Base-by-base conservation (phyloP, 2,888 invertebrate genomes). In the Pachycephus smyrnensis region DNA sequence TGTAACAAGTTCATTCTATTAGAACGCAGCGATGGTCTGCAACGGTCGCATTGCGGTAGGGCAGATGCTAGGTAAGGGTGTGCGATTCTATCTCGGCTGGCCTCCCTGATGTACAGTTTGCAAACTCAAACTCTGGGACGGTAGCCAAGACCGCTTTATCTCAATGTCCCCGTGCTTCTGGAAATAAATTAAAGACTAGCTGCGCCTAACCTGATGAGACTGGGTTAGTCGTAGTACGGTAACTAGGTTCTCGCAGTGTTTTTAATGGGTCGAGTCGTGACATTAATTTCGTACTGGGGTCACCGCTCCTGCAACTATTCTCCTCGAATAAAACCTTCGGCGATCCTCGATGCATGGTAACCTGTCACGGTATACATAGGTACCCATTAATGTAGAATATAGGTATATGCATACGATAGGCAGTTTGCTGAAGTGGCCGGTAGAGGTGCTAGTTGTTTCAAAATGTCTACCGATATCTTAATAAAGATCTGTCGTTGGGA, bases 101-200 rank as follows among this genome's bases (percentile, higher is more conserved):
- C 71, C 71, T 83, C 84, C 79, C 80, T 77, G 76, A 84, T 80
- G 76, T 82, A 81, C 77, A 85, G 82, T 85, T 85, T 82, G 83
- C 80, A 81, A 87, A 87, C 85, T 87, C 82, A 78, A 81, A 81
- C 80, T 83, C 79, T 77, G 82, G 84, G 83, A 83, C 82, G 80
- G 81, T 79, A 77, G 85, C 84, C 84, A 84, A 83, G 79, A 82
- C 75, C 73, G 37, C 33, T 69, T 68, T 76, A 69, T 30, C 55
- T 76, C 32, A 33, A 55, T 55, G 55, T 31, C 71, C 30, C 71
- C n/a, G 31, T 12, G 74, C 33, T 74, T 36, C 74, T 35, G 74
- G 36, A 74, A 74, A 33, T 36, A 36, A 74, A 74, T 74, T 35
- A 35, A 74, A 35, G 74, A 74, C 74, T 74, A 71, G 55, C 71